Evolutionary conservation across 2,888 invertebrate species (phyloP).

Genomic region (Chouioia cunea): DNA sequence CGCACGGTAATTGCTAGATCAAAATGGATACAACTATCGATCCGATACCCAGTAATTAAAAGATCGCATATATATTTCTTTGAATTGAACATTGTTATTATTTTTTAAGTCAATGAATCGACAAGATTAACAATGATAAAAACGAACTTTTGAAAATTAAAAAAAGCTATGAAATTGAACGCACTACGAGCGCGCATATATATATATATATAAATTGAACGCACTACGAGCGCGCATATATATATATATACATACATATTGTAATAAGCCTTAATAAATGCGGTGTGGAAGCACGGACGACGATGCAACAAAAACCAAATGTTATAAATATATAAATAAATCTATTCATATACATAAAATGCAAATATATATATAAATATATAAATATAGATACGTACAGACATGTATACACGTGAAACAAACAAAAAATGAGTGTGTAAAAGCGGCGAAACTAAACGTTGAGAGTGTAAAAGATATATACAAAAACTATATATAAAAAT

Average conservation of each 20-base stretch:
- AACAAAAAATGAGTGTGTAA: conserved; percentile 31
- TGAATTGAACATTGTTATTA: no score
- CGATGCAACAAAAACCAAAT: conserved; percentile 49
- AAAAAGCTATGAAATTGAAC: no score
- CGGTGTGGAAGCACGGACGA: conserved; percentile 49
- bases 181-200: no score
- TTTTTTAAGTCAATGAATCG: no score
- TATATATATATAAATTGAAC: conserved; percentile 17
- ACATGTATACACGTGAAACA: conserved; percentile 47
- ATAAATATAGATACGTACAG: conserved; percentile 46
- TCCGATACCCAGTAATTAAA: no score
- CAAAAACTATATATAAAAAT: conserved; percentile 46
- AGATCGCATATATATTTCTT: no score
- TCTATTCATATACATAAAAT: conserved; percentile 48
- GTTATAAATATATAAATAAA: conserved; percentile 55
- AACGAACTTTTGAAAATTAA: no score
- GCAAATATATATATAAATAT: conserved; percentile 42
- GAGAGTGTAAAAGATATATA: conserved; percentile 31
- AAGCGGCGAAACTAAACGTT: conserved; percentile 28
- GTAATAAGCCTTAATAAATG: conserved; percentile 46
- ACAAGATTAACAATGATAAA: no score
- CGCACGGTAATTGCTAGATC: no score
- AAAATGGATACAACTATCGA: no score
- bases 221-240: conserved; percentile 24
- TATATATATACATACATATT: conserved; percentile 43